These are phyloP conservation scores for Hippasteria phrygiana DNA, from an alignment of 53 echinoderm and acorn worm species.

Conservation along the genomic window DNA sequence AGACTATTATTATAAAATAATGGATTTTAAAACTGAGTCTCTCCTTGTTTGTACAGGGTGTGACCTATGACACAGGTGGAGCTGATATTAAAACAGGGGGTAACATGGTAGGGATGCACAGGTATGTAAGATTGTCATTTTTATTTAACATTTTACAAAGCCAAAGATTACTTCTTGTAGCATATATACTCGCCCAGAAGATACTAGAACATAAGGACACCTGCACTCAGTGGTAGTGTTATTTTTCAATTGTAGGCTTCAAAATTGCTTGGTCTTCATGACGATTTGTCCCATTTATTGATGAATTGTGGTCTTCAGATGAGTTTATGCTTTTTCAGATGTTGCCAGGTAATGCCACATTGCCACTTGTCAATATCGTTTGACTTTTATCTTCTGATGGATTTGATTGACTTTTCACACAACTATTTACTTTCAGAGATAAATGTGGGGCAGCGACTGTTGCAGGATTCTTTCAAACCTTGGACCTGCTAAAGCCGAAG, in stretches of 20 bases:
- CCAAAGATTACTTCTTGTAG: too few relatives aligned
- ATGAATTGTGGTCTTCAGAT: too few relatives aligned
- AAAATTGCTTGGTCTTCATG: too few relatives aligned
- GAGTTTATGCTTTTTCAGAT: not conserved
- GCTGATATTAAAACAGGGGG: conserved; percentile 95
- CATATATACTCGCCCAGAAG: too few relatives aligned
- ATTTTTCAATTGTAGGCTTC: too few relatives aligned
- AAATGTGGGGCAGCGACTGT: conserved; percentile 98
- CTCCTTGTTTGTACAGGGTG: conserved; percentile 72
- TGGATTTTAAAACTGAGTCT: not conserved
- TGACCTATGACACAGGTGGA: conserved; percentile 98
- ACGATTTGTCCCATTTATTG: too few relatives aligned
- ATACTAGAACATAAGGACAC: too few relatives aligned
- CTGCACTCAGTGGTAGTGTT: too few relatives aligned
- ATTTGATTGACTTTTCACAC: not conserved
- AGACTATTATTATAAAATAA: too few relatives aligned
- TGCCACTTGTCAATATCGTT: not conserved
- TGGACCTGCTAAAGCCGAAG: conserved; percentile 76
- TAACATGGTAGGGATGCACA: conserved; percentile 97
- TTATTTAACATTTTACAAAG: not conserved
- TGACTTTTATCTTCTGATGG: not conserved
- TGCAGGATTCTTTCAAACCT: conserved; percentile 88
- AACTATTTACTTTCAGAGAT: conserved; percentile 66
- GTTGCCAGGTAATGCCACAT: not conserved
- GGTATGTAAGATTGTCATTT: conserved; percentile 54